Conservation (phyloP, 2,888 invertebrate genomes). For the Leptopilina myrica region DNA sequence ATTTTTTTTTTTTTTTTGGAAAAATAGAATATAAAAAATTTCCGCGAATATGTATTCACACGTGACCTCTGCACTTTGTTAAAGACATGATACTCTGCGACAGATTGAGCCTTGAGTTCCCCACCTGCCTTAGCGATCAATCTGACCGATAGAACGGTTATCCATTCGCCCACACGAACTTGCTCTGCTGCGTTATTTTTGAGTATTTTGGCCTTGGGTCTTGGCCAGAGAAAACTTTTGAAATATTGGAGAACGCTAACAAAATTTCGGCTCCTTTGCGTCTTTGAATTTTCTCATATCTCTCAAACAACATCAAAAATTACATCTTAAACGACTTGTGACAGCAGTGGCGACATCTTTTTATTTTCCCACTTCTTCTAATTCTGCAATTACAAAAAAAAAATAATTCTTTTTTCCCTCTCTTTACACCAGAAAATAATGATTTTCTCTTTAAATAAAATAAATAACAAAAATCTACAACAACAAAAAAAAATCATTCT, state of each 20-base stretch:
- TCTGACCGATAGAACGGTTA: constrained; percentile 40
- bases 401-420: neutral
- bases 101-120: constrained; percentile 31
- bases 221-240: constrained; percentile 40
- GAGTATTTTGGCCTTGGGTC: constrained; percentile 38
- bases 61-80: constrained; percentile 24
- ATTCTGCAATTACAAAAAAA: neutral
- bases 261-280: constrained; percentile 20
- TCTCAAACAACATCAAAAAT: neutral
- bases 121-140: constrained; percentile 39
- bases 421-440: neutral
- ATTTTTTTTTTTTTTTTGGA: too few relatives aligned
- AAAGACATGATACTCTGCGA: constrained; percentile 12
- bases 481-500: too few relatives aligned
- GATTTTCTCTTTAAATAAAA: too few relatives aligned
- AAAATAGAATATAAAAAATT: neutral
- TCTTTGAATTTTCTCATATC: constrained; percentile 27
- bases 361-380: neutral
- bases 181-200: constrained; percentile 26
- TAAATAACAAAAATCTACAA: too few relatives aligned
- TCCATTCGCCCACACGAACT: constrained; percentile 33
- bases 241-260: constrained; percentile 33
- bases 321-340: constrained; percentile 16
- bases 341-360: constrained; percentile 13
- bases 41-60: neutral